phyloP scores from a whole-genome alignment of 2,113 vertebrate genomes.

The Dipodomys stephensi region DNA sequence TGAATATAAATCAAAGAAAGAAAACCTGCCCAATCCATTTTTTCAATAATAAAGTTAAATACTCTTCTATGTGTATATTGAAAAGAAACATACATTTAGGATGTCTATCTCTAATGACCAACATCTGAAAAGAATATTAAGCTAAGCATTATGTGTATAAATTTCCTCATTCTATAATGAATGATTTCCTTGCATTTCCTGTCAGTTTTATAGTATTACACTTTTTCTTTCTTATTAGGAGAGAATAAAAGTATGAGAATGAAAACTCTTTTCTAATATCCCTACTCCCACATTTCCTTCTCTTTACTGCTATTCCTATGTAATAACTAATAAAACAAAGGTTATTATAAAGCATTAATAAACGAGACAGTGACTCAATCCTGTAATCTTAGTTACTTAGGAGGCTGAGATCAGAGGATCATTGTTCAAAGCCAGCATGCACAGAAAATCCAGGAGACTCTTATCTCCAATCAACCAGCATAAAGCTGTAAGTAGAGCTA shows the following conservation, averaged over 20 bases:
- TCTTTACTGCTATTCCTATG: background rate
- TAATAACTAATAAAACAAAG: background rate
- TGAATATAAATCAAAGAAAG: background rate
- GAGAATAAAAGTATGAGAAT: constrained; percentile 29
- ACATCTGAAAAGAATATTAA: constrained; percentile 22
- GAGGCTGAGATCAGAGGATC: too few relatives aligned
- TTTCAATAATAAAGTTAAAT: constrained; percentile 2
- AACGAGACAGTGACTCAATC: background rate
- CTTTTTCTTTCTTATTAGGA: background rate
- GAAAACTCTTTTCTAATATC: background rate
- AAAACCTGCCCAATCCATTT: background rate
- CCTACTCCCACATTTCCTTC: background rate
- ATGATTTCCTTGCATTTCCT: constrained; percentile 30
- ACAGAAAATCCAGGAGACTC: too few relatives aligned
- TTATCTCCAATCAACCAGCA: too few relatives aligned
- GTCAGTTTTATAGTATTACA: background rate
- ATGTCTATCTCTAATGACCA: background rate
- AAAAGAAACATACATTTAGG: constrained; percentile 8
- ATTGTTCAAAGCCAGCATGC: too few relatives aligned
- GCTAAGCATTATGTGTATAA: background rate
- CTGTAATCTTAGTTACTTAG: too few relatives aligned
- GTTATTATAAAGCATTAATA: background rate
- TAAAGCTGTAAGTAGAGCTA: too few relatives aligned
- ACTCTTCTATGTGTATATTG: background rate
- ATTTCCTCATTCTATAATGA: constrained; percentile 37